phyloP scores from a whole-genome alignment of 1,140 invertebrate genomes.

The Galendromus occidentalis region DNA sequence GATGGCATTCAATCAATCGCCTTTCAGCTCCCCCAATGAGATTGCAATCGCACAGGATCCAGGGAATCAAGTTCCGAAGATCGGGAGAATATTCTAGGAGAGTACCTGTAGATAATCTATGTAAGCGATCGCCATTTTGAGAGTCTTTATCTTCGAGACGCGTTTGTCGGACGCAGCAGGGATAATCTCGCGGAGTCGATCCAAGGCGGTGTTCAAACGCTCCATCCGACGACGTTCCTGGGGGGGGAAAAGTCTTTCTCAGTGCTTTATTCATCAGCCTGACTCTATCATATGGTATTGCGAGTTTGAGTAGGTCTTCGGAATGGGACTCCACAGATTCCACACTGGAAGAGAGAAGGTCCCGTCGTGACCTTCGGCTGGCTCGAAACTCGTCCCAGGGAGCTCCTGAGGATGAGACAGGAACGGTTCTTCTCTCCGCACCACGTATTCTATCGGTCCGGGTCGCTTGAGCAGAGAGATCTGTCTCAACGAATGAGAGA shows the following conservation, averaged over 20 bases:
- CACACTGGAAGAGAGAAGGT: background rate
- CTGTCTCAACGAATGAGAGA: too few relatives aligned
- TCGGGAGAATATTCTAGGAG: background rate
- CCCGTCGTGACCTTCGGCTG: background rate
- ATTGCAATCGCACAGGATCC: too few relatives aligned
- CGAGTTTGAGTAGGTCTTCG: too few relatives aligned
- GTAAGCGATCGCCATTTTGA: background rate
- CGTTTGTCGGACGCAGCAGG: background rate
- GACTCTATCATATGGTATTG: too few relatives aligned
- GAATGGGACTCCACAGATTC: background rate
- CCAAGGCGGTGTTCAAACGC: background rate
- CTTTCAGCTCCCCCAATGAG: too few relatives aligned
- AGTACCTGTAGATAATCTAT: background rate
- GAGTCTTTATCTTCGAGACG: background rate
- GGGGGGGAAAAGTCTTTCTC: background rate
- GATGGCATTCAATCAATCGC: too few relatives aligned
- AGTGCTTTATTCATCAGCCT: background rate
- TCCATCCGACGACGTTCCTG: conserved; percentile 1
- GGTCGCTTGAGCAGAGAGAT: too few relatives aligned
- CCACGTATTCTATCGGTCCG: too few relatives aligned
- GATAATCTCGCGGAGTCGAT: background rate
- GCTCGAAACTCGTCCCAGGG: too few relatives aligned
- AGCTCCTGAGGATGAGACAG: too few relatives aligned
- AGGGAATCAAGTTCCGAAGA: too few relatives aligned
- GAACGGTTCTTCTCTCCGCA: too few relatives aligned